phyloP scores from a whole-genome alignment of 1,140 invertebrate species.

The Laodelphax striatellus region DNA sequence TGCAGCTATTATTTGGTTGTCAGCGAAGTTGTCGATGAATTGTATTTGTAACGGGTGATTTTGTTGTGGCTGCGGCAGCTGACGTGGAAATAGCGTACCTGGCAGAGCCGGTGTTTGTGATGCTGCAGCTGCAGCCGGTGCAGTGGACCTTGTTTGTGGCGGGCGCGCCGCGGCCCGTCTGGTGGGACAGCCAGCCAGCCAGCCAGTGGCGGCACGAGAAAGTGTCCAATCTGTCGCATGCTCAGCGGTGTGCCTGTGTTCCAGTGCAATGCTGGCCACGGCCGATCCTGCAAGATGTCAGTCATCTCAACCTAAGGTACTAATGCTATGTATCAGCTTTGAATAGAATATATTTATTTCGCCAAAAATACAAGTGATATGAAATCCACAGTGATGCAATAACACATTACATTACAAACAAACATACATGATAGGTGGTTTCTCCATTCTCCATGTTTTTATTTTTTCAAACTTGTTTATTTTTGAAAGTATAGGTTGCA shows the following conservation, averaged over 20 bases:
- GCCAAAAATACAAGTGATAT: no score
- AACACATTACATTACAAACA: no score
- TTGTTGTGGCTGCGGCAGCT: conserved; percentile 32
- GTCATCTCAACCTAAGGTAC: neutral
- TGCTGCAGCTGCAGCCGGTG: conserved; percentile 36
- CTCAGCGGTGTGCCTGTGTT: conserved; percentile 57
- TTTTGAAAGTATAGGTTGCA: no score
- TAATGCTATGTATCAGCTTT: no score
- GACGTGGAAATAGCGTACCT: conserved; percentile 42
- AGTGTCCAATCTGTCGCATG: conserved; percentile 29
- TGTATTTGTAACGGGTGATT: neutral
- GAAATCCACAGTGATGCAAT: no score
- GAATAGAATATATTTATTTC: no score
- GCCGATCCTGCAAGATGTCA: conserved; percentile 58
- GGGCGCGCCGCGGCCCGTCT: conserved; percentile 43
- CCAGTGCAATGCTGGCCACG: conserved; percentile 64
- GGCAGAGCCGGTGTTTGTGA: conserved; percentile 52
- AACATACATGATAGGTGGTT: no score
- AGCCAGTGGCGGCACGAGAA: conserved; percentile 54
- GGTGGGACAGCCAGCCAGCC: conserved; percentile 50
- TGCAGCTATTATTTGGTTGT: no score
- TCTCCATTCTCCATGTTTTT: no score
- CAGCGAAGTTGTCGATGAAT: no score
- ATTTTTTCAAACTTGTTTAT: no score
- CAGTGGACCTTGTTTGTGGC: conserved; percentile 23